phyloP scores from a whole-genome alignment of 1,140 invertebrate species.

The Tetramorium alpestre region DNA sequence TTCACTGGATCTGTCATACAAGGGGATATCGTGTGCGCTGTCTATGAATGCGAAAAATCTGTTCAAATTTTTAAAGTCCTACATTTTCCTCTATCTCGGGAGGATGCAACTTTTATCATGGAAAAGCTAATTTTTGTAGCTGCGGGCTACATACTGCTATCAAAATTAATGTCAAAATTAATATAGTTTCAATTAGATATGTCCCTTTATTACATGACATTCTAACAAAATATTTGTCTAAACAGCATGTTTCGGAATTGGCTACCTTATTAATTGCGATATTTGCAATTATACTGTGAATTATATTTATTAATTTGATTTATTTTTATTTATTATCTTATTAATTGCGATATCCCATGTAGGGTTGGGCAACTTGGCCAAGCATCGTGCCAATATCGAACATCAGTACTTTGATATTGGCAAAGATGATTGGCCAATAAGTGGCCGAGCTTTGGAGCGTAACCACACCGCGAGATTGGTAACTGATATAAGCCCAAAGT shows the following conservation, averaged over 20 bases:
- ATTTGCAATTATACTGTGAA: neutral
- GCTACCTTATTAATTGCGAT: neutral
- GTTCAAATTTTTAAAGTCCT: neutral
- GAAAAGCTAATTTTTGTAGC: neutral
- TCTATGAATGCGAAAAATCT: neutral
- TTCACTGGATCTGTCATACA: neutral
- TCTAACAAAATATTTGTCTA: neutral
- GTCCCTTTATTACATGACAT: neutral
- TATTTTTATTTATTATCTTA: neutral
- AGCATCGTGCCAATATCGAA: too few relatives aligned
- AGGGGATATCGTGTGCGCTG: neutral
- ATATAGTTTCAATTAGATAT: neutral
- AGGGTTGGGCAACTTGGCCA: too few relatives aligned
- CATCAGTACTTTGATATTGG: too few relatives aligned
- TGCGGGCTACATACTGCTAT: neutral
- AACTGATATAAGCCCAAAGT: too few relatives aligned
- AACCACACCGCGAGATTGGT: too few relatives aligned
- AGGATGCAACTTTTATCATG: neutral
- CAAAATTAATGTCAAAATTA: conserved; percentile 10
- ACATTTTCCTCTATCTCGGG: neutral
- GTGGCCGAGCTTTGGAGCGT: too few relatives aligned
- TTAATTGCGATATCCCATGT: too few relatives aligned
- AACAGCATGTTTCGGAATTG: neutral
- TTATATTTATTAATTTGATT: neutral
- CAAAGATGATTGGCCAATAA: too few relatives aligned